phyloP scores from a whole-genome alignment of 2,797 vertebrate genomes.

The Acanthiza pusilla region DNA sequence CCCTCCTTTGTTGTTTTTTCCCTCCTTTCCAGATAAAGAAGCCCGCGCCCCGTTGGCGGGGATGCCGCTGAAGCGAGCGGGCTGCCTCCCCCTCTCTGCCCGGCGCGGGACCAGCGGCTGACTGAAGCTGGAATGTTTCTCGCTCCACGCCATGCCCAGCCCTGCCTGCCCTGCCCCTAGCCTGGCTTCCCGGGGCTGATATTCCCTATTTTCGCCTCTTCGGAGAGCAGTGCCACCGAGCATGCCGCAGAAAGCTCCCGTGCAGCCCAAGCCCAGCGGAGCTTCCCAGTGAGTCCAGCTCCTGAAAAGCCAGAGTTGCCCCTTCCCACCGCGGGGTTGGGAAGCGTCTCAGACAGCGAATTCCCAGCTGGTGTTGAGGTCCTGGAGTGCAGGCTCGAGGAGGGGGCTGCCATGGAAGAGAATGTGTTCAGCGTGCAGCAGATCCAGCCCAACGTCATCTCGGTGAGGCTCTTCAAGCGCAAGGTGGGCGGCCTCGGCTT shows the following conservation, averaged over 20 bases:
- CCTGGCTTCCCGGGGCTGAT: not conserved
- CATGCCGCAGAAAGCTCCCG: conserved; percentile 17
- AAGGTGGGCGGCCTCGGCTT: conserved; percentile 94
- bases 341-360: not conserved
- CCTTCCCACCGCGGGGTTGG: not conserved
- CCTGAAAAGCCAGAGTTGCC: not conserved
- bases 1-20: not conserved
- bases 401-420: conserved; percentile 85
- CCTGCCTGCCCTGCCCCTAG: not conserved
- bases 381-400: not conserved
- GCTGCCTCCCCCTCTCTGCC: not conserved
- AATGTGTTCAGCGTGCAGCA: conserved; percentile 89
- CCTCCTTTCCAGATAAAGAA: conserved; percentile 42
- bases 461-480: conserved; percentile 93
- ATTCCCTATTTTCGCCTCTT: not conserved
- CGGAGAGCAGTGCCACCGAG: not conserved
- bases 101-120: not conserved
- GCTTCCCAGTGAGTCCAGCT: conserved; percentile 23
- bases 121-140: not conserved
- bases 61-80: not conserved
- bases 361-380: not conserved
- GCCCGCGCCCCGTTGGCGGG: not conserved
- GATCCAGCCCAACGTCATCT: conserved; percentile 97
- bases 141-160: not conserved
- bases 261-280: not conserved